Base-by-base conservation (phyloP, 2,888 invertebrate species). In the Prosapia bicincta region DNA sequence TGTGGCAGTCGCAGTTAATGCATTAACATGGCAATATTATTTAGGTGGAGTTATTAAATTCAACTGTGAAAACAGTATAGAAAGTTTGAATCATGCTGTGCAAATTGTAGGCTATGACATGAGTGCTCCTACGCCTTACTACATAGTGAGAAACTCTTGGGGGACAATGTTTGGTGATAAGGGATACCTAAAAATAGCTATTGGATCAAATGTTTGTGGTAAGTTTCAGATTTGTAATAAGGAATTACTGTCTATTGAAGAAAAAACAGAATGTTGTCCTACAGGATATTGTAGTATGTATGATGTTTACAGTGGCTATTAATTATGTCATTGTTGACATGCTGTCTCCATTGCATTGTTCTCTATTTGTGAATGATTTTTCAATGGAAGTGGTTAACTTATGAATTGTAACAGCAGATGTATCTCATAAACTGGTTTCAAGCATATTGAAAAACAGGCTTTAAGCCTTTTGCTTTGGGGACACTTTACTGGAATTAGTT, bases 121-220 rank as follows among this genome's bases (percentile, higher is more conserved):
- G 24, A 89, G 89, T 6, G 90, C 89, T 3, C 86, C 88, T 0
- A 89, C 92, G 20, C 95, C 95, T 0, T 90, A 91, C 85, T 96
- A 95, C 84, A 93, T 96, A 70, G 92, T 92, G 0, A 89, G 92
- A 81, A 96, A 96, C 85, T 94, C 95, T 0, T 96, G 96, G 96
- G 95, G 95, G 0, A 82, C 86, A 3, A 87, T 88, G 6, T 96
- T 93, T 82, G 96, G 95, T 0, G 88, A 91, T 79, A 85, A 87
- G 26, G 96, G 96, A 0, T 95, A 94, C 82, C 82, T 95, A 6
- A 90, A 93, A 80, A 86, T 96, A 74, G 93, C 91, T 0, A 88
- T 93, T 43, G 94, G 94, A 0, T 86, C 84, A 38, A 95, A 96
- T 83, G 85, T 93, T 23, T 96, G 96, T 83, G 95, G 95, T 87